phyloP scores from a whole-genome alignment of 2,797 vertebrate species.

The Dendrocincla fuliginosa region DNA sequence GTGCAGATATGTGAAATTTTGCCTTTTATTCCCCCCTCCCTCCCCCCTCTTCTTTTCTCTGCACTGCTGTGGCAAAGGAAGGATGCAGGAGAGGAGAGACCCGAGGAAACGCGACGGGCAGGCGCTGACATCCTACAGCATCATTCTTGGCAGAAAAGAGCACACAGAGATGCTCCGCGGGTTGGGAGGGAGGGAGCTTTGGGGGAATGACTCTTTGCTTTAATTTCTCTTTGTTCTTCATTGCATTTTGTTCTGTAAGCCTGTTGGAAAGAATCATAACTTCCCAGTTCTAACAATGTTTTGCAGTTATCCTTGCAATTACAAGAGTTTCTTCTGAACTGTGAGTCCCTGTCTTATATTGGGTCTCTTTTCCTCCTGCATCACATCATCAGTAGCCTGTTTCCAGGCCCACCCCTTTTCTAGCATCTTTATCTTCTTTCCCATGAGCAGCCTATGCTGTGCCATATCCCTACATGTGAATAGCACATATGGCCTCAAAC shows the following conservation, averaged over 20 bases:
- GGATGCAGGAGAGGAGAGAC: conserved; percentile 62
- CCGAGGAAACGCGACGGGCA: conserved; percentile 64
- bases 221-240: conserved; percentile 69
- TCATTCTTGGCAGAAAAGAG: conserved; percentile 78
- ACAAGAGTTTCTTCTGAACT: conserved; percentile 54
- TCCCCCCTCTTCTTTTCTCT: background rate
- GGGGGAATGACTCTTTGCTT: conserved; percentile 76
- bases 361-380: background rate
- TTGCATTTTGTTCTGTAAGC: conserved; percentile 68
- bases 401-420: background rate
- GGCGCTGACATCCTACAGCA: conserved; percentile 81
- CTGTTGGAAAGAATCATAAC: conserved; percentile 23
- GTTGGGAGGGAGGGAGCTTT: conserved; percentile 66
- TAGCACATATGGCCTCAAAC: background rate
- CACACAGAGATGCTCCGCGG: conserved; percentile 68
- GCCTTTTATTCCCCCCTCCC: background rate
- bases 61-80: background rate
- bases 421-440: conserved; percentile 28
- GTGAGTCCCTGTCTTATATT: background rate
- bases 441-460: background rate
- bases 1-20: background rate
- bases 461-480: background rate
- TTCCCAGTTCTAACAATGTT: conserved; percentile 43
- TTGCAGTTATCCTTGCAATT: conserved; percentile 61
- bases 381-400: background rate